Evolutionary conservation across 2,797 vertebrate genomes (phyloP).

Genomic region (Halcyon chelicuti): DNA sequence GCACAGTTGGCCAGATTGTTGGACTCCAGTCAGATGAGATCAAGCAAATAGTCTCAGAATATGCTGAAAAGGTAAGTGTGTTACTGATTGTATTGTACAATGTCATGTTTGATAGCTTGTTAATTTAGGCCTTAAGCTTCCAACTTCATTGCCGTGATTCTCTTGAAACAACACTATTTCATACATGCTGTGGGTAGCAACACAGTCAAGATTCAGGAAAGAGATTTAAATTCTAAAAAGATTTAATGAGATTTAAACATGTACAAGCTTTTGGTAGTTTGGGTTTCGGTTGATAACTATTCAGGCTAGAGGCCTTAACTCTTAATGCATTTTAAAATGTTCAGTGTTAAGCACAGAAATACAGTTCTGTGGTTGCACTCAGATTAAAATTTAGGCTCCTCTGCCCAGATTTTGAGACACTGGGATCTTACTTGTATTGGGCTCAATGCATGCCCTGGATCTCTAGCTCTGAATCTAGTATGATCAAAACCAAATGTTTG

Average conservation of each 20-base stretch:
- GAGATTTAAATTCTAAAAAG: not conserved
- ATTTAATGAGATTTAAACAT: not conserved
- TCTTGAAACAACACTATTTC: not conserved
- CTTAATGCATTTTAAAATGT: not conserved
- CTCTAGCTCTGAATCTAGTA: not conserved
- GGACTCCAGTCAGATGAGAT: constrained; percentile 95
- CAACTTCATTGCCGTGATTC: not conserved
- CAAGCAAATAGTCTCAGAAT: constrained; percentile 94
- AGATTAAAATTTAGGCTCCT: not conserved
- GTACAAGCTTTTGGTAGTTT: not conserved
- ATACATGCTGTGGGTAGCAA: not conserved
- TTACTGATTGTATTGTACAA: not conserved
- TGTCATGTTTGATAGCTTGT: not conserved
- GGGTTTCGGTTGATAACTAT: not conserved
- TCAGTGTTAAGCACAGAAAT: not conserved
- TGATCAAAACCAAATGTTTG: not conserved
- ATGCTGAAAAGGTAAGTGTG: constrained; percentile 90
- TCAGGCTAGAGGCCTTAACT: not conserved
- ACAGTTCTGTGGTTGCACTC: not conserved
- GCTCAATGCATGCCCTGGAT: not conserved
- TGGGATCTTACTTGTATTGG: not conserved
- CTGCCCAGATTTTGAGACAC: not conserved
- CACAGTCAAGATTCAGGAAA: not conserved
- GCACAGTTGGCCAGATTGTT: constrained; percentile 95
- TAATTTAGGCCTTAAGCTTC: not conserved